Conservation (phyloP, 2,113 vertebrate genomes). For the Regulus satrapa region DNA sequence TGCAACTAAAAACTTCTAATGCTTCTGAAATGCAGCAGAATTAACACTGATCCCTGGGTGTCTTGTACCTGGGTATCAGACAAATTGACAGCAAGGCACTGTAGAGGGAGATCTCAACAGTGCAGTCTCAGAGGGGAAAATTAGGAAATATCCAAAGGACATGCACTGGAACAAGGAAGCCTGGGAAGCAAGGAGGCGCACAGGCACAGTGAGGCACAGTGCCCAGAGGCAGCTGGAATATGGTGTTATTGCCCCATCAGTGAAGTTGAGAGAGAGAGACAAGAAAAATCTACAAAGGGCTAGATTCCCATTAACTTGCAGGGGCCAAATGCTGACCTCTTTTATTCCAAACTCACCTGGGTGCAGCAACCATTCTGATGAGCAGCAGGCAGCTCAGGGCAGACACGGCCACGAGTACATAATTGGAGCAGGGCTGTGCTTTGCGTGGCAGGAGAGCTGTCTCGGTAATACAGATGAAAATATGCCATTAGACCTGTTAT, state of each 20-base stretch:
- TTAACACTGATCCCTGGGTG: neutral
- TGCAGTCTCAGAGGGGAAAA: neutral
- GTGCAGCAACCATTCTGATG: neutral
- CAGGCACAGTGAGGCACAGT: neutral
- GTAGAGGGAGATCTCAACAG: neutral
- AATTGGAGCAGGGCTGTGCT: neutral
- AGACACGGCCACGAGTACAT: neutral
- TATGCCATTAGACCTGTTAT: slow-evolving; percentile 9
- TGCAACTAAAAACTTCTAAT: neutral
- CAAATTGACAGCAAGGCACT: neutral
- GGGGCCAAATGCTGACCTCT: neutral
- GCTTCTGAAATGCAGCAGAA: neutral
- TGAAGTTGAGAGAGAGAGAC: neutral
- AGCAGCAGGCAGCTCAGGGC: neutral
- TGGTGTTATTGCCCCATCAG: neutral
- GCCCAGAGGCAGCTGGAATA: neutral
- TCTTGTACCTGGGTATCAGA: neutral
- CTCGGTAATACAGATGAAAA: neutral
- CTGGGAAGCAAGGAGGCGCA: neutral
- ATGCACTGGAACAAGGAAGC: neutral
- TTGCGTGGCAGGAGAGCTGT: neutral
- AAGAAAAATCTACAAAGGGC: neutral
- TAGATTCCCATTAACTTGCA: neutral
- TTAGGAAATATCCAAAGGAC: neutral
- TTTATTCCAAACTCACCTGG: neutral